These are phyloP conservation scores for Xylocopa sonorina DNA, from an alignment of 1,140 invertebrate species.

Conservation along the genomic window DNA sequence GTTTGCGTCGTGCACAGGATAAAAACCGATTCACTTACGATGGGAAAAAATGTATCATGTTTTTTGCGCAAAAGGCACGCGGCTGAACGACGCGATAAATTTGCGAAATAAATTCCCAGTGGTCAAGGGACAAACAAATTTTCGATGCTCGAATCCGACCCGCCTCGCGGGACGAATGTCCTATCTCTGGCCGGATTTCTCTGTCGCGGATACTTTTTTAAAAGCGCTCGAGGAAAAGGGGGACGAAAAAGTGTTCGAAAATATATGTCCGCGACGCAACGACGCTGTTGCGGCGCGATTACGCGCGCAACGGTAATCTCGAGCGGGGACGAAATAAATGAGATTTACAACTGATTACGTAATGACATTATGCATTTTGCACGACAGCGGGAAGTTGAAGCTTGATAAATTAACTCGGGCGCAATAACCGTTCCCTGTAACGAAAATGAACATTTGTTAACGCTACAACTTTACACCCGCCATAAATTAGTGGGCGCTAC, in stretches of 20 bases:
- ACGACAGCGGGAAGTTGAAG: neutral
- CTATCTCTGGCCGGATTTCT: neutral
- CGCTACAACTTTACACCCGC: neutral
- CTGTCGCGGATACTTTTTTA: too few relatives aligned
- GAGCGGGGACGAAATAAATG: slow-evolving; percentile 4
- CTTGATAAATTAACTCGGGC: neutral
- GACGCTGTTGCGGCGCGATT: neutral
- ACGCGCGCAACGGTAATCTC: slow-evolving; percentile 16
- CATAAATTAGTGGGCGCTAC: neutral
- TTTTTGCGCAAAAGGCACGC: too few relatives aligned
- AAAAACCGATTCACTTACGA: neutral
- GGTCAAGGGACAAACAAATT: slow-evolving; percentile 9
- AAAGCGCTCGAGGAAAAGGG: too few relatives aligned
- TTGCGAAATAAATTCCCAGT: neutral
- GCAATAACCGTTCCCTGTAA: neutral
- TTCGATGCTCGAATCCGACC: neutral
- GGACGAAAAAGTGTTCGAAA: neutral
- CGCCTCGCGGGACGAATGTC: neutral
- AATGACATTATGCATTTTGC: slow-evolving; percentile 25
- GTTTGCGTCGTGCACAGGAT: neutral
- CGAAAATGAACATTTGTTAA: neutral
- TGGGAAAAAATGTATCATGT: neutral
- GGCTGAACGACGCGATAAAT: neutral
- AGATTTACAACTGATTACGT: slow-evolving; percentile 28
- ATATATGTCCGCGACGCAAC: neutral